Evolutionary conservation across 30 jellyfish, hydroid and myxozoan genomes (phyloP).

Genomic region (Aurelia coerulea): DNA sequence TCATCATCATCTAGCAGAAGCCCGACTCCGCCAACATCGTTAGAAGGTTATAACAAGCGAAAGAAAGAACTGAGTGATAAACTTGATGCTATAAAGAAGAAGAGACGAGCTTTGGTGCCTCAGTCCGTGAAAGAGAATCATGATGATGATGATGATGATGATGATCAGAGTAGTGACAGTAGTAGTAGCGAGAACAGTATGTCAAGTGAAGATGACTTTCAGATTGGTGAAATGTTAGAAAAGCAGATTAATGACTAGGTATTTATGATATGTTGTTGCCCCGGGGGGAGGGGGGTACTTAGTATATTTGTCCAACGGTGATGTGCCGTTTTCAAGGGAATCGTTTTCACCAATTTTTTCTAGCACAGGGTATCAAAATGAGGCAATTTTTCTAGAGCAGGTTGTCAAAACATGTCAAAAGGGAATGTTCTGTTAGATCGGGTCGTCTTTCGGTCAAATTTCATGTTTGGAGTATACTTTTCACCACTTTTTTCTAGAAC

Average conservation of each 20-base stretch:
- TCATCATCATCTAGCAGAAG: conserved; percentile 6
- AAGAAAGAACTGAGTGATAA: conserved; percentile 12
- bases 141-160: not conserved
- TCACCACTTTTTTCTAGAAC: no score
- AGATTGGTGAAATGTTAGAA: conserved; percentile 34
- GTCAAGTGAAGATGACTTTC: conserved; percentile 44
- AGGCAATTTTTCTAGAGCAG: no score
- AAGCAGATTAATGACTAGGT: conserved; percentile 26
- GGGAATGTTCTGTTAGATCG: no score
- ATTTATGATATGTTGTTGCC: no score
- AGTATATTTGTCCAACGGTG: no score
- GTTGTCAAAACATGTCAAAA: no score
- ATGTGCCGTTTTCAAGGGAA: no score
- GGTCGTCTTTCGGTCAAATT: no score
- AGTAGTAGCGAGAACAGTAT: conserved; percentile 37
- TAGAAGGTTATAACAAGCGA: not conserved
- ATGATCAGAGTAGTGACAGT: conserved; percentile 24
- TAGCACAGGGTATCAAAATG: no score
- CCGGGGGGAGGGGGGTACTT: no score
- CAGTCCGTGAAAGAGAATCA: not conserved
- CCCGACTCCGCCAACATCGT: not conserved
- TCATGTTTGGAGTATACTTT: no score
- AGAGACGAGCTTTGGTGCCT: conserved; percentile 26
- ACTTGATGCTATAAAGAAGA: conserved; percentile 1
- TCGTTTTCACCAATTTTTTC: no score